Conservation (phyloP, 2,797 vertebrate species). For the Arctocebus calabarensis region DNA sequence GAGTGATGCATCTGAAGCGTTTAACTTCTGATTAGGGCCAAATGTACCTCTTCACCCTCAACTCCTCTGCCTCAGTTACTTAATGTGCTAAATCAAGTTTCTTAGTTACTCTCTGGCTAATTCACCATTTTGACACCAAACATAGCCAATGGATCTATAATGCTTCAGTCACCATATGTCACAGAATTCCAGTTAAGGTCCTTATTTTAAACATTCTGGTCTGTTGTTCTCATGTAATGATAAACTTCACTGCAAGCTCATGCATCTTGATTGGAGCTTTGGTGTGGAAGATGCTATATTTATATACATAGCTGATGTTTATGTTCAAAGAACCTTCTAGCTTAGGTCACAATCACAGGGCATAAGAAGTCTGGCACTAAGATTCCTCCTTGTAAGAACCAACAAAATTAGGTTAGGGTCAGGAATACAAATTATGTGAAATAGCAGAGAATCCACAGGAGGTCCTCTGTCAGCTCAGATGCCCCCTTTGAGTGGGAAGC, state of each 20-base stretch:
- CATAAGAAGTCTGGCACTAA: background rate
- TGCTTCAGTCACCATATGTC: background rate
- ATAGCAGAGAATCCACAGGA: slow-evolving; percentile 64
- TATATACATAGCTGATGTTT: background rate
- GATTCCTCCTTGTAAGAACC: slow-evolving; percentile 53
- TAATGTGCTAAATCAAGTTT: background rate
- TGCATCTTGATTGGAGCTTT: background rate
- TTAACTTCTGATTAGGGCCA: background rate
- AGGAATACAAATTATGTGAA: slow-evolving; percentile 66
- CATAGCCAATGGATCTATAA: background rate
- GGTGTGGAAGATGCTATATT: background rate
- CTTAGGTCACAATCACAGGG: background rate
- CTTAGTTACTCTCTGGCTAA: background rate
- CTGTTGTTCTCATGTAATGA: background rate
- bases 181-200: background rate
- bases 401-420: slow-evolving; percentile 66
- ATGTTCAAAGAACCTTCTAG: background rate
- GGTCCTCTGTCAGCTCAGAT: slow-evolving; percentile 35
- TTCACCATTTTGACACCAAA: background rate
- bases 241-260: background rate
- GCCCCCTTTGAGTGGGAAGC: slow-evolving; percentile 55
- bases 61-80: background rate
- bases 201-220: background rate
- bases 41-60: background rate
- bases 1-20: background rate